phyloP scores from a whole-genome alignment of 2,797 vertebrate genomes.

The Girardinus metallicus region DNA sequence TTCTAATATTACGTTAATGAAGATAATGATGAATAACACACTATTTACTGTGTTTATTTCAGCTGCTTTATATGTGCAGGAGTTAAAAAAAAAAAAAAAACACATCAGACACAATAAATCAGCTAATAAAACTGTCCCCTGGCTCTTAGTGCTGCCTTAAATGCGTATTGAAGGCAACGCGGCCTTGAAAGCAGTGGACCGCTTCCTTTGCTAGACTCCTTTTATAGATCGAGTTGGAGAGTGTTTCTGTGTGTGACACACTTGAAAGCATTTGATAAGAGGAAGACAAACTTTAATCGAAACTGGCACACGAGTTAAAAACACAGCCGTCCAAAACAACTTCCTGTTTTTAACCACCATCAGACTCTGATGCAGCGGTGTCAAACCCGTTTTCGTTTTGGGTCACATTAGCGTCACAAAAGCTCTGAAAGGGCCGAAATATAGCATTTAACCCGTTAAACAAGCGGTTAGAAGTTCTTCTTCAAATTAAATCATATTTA shows the following conservation, averaged over 20 bases:
- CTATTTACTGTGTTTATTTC: conserved; percentile 7
- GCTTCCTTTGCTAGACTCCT: neutral
- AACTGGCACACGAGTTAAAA: conserved; percentile 28
- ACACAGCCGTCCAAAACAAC: neutral
- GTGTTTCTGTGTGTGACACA: conserved; percentile 35
- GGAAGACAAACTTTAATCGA: neutral
- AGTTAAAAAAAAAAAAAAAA: neutral
- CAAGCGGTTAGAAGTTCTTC: too few relatives aligned
- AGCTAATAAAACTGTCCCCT: conserved; percentile 14
- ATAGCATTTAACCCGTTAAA: too few relatives aligned
- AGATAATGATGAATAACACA: conserved; percentile 10
- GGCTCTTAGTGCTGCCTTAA: conserved; percentile 4
- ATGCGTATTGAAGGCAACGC: conserved; percentile 12
- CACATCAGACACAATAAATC: conserved; percentile 2
- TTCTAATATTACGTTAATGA: conserved; percentile 11
- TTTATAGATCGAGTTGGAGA: conserved; percentile 16
- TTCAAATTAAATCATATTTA: too few relatives aligned
- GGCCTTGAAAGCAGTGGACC: conserved; percentile 25
- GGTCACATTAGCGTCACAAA: too few relatives aligned
- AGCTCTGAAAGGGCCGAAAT: too few relatives aligned
- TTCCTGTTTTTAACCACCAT: conserved; percentile 34
- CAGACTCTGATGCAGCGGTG: conserved; percentile 3
- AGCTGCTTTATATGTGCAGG: conserved; percentile 2
- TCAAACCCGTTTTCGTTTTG: too few relatives aligned
- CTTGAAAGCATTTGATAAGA: conserved; percentile 31